Evolutionary conservation across 2,888 invertebrate species (phyloP), one percentile per base, ranked within the genome.

Genomic region (Anoplius nigerrimus): DNA sequence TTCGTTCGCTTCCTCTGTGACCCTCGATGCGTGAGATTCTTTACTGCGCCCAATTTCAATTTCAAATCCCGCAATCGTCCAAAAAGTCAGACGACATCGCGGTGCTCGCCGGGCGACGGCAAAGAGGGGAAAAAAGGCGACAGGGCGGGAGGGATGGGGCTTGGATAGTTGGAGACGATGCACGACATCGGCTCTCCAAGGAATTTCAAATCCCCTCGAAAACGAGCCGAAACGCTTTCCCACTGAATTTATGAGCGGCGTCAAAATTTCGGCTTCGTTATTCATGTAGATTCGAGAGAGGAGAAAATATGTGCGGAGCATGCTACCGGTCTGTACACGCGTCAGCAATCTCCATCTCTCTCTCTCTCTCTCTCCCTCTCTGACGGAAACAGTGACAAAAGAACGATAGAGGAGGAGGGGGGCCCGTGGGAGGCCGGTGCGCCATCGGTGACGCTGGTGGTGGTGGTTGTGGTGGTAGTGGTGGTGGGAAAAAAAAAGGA

Each of bases 201-300:
- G 58, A 71, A 62, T 60, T 46, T 42, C 51, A 61, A 58, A 64
- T 57, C 27, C 24, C 20, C 57, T 63, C 60, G 62, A 68, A 61
- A 63, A 68, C 65, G 65, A 53, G 71, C 68, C 20, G 62, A 57
- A 63, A 58, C 68, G 61, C 45, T 67, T 34, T 57, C 24, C 51
- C 34, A 18, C 22, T 42, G 62, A 63, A 67, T 75, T 75, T 70
- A 70, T 67, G 56, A 54, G 34, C 62, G 46, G 55, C 34, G 62
- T 42, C 51, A 58, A 75, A 73, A 75, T 75, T 75, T 75, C 63
- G n/a, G 8, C 21, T 48, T 54, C 70, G 67, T 73, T 72, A 63
- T 59, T 74, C 68, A 71, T 62, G 64, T 42, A 74, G 64, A 71
- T 62, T 73, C 62, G 45, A 20, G 45, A 13, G 27, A 21, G 62